A percentile compares a stretch with the other conserved stretches of the same genome.
Conservation (phyloP, 2,113 vertebrate genomes). For the Prunella fulvescens region DNA sequence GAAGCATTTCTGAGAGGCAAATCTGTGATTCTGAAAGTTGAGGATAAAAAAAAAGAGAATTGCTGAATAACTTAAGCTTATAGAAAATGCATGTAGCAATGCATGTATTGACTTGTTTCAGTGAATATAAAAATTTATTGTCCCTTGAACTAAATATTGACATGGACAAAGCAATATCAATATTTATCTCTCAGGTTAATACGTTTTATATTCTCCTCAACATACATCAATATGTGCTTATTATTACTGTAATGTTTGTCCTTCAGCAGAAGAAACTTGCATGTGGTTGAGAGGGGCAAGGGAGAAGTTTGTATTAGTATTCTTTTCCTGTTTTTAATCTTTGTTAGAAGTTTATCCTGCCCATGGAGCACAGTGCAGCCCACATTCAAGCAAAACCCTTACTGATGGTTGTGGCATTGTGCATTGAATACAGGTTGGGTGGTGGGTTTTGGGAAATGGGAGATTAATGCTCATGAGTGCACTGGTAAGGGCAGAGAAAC, state of each 20-base stretch:
- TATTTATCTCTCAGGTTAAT: slow-evolving; percentile 62
- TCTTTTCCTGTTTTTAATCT: neutral
- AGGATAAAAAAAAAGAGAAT: neutral
- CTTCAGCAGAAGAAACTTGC: slow-evolving; percentile 31
- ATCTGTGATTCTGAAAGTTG: neutral
- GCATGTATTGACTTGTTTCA: neutral
- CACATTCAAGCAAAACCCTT: neutral
- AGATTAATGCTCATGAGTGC: neutral
- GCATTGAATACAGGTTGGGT: neutral
- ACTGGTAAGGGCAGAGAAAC: neutral
- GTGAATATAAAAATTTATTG: slow-evolving; percentile 42
- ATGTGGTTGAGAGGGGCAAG: neutral
- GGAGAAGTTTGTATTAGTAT: neutral
- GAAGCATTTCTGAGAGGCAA: neutral
- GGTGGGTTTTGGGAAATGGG: neutral
- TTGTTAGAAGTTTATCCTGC: neutral
- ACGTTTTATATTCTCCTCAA: slow-evolving; percentile 29
- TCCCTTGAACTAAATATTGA: slow-evolving; percentile 58
- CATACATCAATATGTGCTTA: slow-evolving; percentile 47
- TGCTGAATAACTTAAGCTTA: neutral
- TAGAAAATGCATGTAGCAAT: neutral
- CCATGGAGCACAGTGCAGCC: neutral
- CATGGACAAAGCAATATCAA: slow-evolving; percentile 37
- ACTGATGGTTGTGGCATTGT: neutral
- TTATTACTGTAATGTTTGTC: slow-evolving; percentile 41